These are phyloP conservation scores for Pangasius djambal DNA, from an alignment of 2,797 vertebrate genomes.

Conservation along the genomic window DNA sequence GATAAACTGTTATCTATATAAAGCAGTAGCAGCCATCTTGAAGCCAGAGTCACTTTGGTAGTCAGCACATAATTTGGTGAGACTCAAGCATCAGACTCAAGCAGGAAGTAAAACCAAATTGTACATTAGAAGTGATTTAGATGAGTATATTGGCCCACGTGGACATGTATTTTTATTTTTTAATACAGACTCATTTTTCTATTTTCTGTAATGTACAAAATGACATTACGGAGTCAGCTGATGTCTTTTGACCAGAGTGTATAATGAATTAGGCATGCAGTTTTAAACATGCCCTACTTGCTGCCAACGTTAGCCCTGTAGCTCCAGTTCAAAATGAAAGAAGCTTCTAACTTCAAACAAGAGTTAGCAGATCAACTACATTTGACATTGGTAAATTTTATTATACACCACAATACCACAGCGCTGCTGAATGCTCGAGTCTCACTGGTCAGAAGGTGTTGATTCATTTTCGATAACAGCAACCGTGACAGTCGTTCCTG, in stretches of 20 bases:
- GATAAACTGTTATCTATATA: background rate
- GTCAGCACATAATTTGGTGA: background rate
- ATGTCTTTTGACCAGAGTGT: background rate
- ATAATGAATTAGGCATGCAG: background rate
- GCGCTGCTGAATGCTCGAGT: background rate
- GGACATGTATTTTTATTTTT: background rate
- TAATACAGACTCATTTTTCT: background rate
- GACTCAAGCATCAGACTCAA: background rate
- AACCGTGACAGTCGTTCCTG: background rate
- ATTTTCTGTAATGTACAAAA: too few species aligned
- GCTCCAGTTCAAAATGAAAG: background rate
- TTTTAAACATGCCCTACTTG: background rate
- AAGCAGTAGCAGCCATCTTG: background rate
- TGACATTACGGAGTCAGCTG: background rate
- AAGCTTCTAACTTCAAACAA: background rate
- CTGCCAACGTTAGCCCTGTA: background rate
- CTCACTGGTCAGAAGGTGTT: background rate
- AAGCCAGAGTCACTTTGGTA: background rate
- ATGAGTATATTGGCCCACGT: background rate
- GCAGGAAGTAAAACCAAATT: background rate
- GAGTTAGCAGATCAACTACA: background rate
- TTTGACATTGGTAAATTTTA: background rate
- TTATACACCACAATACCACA: background rate
- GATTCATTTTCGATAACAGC: background rate
- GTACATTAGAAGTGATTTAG: background rate